A percentile compares a stretch with the other conserved stretches of the same genome.
Evolutionary conservation across 2,888 invertebrate species (phyloP).

Genomic region (Acanthosepion esculentum): DNA sequence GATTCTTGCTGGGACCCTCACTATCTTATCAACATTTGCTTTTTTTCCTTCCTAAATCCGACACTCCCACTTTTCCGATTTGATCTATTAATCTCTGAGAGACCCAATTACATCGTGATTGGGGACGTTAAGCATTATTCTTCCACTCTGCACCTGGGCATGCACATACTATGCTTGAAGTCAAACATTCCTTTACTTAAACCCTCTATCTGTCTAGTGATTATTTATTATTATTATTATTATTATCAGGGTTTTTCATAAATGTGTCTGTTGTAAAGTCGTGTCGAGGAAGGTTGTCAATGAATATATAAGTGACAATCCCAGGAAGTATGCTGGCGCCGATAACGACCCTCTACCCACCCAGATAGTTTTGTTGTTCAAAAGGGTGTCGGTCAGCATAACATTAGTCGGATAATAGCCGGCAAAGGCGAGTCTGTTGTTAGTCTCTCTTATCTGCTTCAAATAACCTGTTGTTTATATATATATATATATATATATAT

Average conservation of each 20-base stretch:
- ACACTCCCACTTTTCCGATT: too few relatives aligned
- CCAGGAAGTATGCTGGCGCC: neutral
- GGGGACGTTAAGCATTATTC: too few relatives aligned
- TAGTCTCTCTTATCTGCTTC: neutral
- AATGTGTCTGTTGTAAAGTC: neutral
- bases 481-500: constrained; percentile 33
- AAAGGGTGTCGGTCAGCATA: neutral
- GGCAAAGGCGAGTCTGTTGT: too few relatives aligned
- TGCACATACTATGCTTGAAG: neutral
- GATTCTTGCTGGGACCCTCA: too few relatives aligned
- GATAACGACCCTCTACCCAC: neutral
- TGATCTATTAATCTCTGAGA: too few relatives aligned
- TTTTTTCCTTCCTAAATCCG: too few relatives aligned
- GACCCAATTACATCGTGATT: too few relatives aligned
- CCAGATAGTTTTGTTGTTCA: neutral
- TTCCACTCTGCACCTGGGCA: neutral
- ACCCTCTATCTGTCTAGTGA: neutral
- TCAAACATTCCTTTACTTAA: constrained; percentile 1
- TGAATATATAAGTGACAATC: neutral
- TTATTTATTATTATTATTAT: neutral
- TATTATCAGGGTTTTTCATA: neutral
- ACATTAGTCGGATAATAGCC: neutral
- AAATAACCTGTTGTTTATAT: neutral
- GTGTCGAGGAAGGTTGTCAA: neutral
- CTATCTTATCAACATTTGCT: too few relatives aligned